Percentiles rank a stretch among this genome's conserved stretches.
Conservation (phyloP, 2,888 invertebrate species). For the Melieria picta region DNA sequence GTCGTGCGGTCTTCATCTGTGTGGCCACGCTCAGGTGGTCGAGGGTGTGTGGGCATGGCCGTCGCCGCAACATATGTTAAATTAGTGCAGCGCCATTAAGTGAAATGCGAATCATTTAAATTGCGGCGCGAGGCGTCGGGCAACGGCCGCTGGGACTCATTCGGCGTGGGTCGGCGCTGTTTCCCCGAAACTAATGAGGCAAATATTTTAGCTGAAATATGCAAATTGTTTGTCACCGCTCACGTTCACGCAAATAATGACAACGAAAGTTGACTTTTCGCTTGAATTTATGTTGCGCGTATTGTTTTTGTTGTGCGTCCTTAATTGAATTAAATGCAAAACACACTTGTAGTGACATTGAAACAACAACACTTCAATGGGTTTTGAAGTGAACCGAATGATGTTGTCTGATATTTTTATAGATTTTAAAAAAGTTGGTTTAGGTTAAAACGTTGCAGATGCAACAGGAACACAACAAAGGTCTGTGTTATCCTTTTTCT, state of each 20-base stretch:
- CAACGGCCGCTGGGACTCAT: not conserved
- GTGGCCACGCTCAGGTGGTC: not conserved
- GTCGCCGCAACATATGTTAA: slow-evolving; percentile 34
- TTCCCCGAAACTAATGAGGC: slow-evolving; percentile 30
- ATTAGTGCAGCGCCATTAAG: slow-evolving; percentile 44
- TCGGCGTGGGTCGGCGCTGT: not conserved
- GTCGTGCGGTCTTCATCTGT: slow-evolving; percentile 23
- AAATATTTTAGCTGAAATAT: slow-evolving; percentile 29
- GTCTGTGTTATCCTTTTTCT: too few relatives aligned
- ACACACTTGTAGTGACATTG: too few relatives aligned
- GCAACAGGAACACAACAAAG: too few relatives aligned
- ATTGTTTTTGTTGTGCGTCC: too few relatives aligned
- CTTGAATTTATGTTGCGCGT: too few relatives aligned
- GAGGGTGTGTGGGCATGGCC: slow-evolving; percentile 16
- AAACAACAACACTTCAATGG: too few relatives aligned
- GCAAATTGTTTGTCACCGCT: not conserved
- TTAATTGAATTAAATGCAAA: too few relatives aligned
- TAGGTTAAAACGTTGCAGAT: too few relatives aligned
- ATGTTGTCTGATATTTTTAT: too few relatives aligned
- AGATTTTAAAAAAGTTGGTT: too few relatives aligned
- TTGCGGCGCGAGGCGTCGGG: slow-evolving; percentile 16
- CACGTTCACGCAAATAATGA: not conserved
- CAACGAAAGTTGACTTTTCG: too few relatives aligned
- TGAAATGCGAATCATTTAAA: slow-evolving; percentile 44
- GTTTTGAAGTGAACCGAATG: too few relatives aligned